Conservation (phyloP, 2,113 vertebrate species). For the Dromiciops gliroides region DNA sequence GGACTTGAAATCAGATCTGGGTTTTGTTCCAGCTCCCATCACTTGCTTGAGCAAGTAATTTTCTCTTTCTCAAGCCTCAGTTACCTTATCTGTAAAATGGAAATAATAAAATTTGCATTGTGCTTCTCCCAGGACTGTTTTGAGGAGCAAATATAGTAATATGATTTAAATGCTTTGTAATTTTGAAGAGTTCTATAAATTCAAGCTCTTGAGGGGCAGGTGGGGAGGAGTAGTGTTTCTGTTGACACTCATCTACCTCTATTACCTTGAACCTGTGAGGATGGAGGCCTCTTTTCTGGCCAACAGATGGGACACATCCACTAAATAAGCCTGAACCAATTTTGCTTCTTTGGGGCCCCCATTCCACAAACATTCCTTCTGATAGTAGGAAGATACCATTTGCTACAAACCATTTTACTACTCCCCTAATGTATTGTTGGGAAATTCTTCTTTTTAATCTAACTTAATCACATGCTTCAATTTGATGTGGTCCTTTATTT, state of each 20-base stretch:
- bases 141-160: not conserved
- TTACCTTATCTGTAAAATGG: not conserved
- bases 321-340: not conserved
- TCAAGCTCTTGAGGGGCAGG: not conserved
- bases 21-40: not conserved
- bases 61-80: not conserved
- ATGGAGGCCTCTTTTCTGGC: too few relatives aligned
- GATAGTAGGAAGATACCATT: not conserved
- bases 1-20: not conserved
- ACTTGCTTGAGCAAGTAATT: not conserved
- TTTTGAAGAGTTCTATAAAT: not conserved
- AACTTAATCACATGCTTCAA: not conserved
- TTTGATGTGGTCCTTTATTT: not conserved
- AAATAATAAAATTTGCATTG: not conserved
- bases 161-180: not conserved
- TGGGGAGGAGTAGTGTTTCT: not conserved
- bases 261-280: not conserved
- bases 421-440: not conserved
- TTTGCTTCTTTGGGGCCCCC: not conserved
- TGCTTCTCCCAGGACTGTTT: not conserved
- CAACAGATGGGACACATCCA: not conserved
- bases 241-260: not conserved
- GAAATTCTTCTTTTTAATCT: not conserved
- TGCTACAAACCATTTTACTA: not conserved
- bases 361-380: not conserved